phyloP scores from a whole-genome alignment of 2,888 invertebrate genomes.

The Lumbricus terrestris region DNA sequence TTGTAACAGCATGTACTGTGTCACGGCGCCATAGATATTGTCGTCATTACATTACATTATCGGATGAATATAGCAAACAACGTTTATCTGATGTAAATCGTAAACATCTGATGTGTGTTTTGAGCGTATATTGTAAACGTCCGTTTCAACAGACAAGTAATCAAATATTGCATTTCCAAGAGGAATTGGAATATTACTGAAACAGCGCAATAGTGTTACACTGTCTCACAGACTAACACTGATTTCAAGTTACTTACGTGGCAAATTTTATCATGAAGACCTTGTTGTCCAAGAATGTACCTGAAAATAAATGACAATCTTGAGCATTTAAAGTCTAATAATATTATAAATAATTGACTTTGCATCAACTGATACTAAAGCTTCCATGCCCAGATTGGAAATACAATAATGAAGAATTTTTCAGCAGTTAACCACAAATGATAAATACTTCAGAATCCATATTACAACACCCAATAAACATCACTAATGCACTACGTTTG shows the following conservation, averaged over 20 bases:
- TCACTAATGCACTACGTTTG: neutral
- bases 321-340: neutral
- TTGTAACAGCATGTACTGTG: too few relatives aligned
- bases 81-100: too few relatives aligned
- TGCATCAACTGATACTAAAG: neutral
- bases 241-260: neutral
- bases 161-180: neutral
- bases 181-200: neutral
- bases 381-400: neutral
- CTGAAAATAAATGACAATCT: neutral
- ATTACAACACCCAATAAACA: neutral
- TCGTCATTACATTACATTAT: too few relatives aligned
- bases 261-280: neutral
- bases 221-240: neutral
- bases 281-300: neutral
- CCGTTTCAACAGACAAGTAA: neutral
- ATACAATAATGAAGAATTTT: neutral
- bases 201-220: neutral
- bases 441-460: slow-evolving; percentile 9
- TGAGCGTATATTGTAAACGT: too few relatives aligned
- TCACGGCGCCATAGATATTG: too few relatives aligned
- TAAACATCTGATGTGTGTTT: too few relatives aligned
- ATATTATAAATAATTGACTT: neutral
- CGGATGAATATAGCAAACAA: too few relatives aligned
- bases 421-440: neutral